These are phyloP conservation scores for Oceanodroma leucorhoa DNA, from an alignment of 2,797 vertebrate species.

Conservation along the genomic window DNA sequence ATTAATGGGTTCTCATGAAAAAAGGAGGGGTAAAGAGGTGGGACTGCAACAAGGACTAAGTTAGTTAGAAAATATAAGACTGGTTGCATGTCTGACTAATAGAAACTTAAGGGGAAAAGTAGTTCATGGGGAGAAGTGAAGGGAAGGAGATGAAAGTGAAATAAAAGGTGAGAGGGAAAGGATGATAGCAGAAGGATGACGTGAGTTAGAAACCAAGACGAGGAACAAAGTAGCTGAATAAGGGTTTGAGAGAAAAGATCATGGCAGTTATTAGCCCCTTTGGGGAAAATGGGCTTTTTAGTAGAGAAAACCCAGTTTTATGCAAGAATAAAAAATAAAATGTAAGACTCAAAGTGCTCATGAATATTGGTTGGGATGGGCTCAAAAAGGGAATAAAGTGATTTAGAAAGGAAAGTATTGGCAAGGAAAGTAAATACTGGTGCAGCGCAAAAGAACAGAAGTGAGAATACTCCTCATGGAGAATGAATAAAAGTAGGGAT, in stretches of 20 bases:
- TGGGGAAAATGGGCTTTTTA: background rate
- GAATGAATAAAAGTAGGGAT: background rate
- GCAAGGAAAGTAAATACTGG: background rate
- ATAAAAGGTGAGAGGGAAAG: background rate
- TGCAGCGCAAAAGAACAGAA: background rate
- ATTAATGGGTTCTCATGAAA: background rate
- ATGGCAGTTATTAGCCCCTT: background rate
- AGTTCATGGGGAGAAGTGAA: background rate
- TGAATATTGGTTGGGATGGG: background rate
- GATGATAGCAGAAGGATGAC: background rate
- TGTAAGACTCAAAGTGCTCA: background rate
- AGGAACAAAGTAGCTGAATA: background rate
- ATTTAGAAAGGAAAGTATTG: background rate
- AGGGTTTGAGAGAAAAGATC: background rate
- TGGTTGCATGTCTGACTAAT: background rate
- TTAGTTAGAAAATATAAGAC: background rate
- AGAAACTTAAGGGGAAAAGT: background rate
- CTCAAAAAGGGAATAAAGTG: background rate
- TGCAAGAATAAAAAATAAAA: background rate
- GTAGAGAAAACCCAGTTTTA: background rate
- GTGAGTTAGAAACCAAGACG: background rate
- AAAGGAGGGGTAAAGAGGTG: background rate
- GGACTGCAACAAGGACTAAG: background rate
- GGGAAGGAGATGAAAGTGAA: background rate
- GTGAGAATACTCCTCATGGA: background rate